Percentiles rank a stretch among this genome's conserved stretches.
These are phyloP conservation scores for Pyxicephalus adspersus DNA, from an alignment of 2,113 vertebrate genomes.

Conservation along the genomic window DNA sequence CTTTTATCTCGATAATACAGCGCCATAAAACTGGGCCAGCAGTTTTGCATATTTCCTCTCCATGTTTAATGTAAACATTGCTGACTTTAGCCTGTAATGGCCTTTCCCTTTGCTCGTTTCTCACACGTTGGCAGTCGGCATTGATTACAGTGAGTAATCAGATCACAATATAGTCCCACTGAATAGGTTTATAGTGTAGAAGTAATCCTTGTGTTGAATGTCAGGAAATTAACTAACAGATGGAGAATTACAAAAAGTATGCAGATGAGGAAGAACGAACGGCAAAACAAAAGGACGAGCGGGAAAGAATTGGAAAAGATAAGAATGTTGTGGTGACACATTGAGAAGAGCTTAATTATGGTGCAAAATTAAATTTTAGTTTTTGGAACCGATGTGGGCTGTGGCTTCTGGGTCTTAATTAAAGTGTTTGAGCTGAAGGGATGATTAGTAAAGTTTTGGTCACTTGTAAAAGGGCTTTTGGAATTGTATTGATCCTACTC, in stretches of 20 bases:
- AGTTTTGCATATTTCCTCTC: constrained; percentile 28
- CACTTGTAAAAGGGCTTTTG: not conserved
- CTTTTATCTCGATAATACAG: not conserved
- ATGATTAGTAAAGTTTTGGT: constrained; percentile 10
- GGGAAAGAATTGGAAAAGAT: constrained; percentile 39
- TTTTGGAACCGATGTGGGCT: constrained; percentile 2
- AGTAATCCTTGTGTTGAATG: constrained; percentile 48
- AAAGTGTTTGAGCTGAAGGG: constrained; percentile 11
- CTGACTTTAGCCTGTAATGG: constrained; percentile 28
- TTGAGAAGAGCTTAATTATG: constrained; percentile 39
- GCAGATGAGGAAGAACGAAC: constrained; percentile 50
- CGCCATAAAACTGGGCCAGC: not conserved
- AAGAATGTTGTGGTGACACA: constrained; percentile 44
- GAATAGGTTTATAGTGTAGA: constrained; percentile 54
- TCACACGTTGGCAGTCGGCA: constrained; percentile 60
- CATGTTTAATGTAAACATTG: not conserved
- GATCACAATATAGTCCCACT: constrained; percentile 50
- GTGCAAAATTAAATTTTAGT: constrained; percentile 14
- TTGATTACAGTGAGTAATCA: constrained; percentile 57
- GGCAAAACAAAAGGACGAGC: constrained; percentile 42
- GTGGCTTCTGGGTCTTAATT: constrained; percentile 12
- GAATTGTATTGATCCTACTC: no score
- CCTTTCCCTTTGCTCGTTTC: constrained; percentile 10
- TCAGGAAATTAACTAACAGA: constrained; percentile 57
- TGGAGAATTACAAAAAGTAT: constrained; percentile 54